Evolutionary conservation across 2,113 vertebrate species (phyloP).

Genomic region (Tinamus guttatus): DNA sequence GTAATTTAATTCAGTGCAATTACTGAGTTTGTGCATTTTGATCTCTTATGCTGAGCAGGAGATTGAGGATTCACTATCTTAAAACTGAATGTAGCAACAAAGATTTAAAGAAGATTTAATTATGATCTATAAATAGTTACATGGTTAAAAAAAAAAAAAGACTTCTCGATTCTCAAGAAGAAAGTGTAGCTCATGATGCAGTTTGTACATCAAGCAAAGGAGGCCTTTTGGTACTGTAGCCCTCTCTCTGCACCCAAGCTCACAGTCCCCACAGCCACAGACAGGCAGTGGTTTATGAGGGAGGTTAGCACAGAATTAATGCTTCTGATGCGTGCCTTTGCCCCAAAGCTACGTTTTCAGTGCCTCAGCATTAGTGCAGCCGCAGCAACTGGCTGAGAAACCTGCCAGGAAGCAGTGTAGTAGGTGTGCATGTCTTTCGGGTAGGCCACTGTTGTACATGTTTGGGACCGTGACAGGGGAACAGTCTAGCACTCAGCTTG

Average conservation of each 20-base stretch:
- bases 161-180: background rate
- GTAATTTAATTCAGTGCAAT: background rate
- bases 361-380: rapidly evolving
- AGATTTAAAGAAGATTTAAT: background rate
- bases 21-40: background rate
- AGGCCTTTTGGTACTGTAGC: background rate
- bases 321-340: rapidly evolving
- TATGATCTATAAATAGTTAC: background rate
- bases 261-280: background rate
- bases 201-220: background rate
- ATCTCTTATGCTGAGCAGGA: background rate
- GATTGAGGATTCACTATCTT: background rate
- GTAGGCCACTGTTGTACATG: rapidly evolving
- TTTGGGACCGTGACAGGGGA: rapidly evolving
- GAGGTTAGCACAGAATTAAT: background rate
- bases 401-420: background rate
- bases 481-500: background rate
- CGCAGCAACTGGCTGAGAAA: rapidly evolving
- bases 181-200: background rate
- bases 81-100: background rate
- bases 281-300: background rate
- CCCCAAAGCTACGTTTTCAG: background rate
- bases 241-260: rapidly evolving
- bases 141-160: background rate
- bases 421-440: background rate